These are phyloP conservation scores for Tadarida brasiliensis DNA, from an alignment of 2,797 vertebrate species.

Conservation along the genomic window DNA sequence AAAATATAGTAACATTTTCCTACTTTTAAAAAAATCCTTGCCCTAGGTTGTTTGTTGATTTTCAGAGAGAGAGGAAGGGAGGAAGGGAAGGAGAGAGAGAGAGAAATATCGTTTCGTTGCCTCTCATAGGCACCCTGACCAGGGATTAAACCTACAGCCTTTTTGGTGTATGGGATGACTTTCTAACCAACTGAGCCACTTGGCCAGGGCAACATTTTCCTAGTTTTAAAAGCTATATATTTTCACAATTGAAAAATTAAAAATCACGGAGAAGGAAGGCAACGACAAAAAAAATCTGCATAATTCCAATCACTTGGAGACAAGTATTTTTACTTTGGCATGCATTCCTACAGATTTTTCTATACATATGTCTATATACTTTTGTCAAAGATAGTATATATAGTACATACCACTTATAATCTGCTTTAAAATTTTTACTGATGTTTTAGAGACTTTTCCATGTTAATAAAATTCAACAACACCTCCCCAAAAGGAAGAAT, in stretches of 20 bases:
- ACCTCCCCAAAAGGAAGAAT: not conserved
- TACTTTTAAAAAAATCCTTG: not conserved
- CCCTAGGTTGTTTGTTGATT: not conserved
- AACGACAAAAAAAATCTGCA: not conserved
- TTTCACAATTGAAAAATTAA: constrained; percentile 37
- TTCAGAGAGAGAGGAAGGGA: not conserved
- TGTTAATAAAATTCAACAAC: constrained; percentile 48
- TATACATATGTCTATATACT: not conserved
- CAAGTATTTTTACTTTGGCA: constrained; percentile 45
- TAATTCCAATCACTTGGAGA: constrained; percentile 5
- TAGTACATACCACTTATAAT: not conserved
- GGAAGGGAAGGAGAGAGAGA: not conserved
- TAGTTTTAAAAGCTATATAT: constrained; percentile 43
- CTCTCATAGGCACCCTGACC: not conserved
- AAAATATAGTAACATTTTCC: not conserved
- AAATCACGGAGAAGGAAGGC: constrained; percentile 2
- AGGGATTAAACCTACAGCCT: not conserved
- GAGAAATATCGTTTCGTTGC: not conserved
- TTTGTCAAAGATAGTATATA: constrained; percentile 19
- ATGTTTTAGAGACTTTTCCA: constrained; percentile 50
- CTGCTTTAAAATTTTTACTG: not conserved
- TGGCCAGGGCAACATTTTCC: not conserved
- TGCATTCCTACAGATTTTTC: constrained; percentile 7
- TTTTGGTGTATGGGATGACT: not conserved
- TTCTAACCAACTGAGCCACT: not conserved